Conservation (phyloP, 2,888 invertebrate genomes). For the Ochlodes sylvanus region DNA sequence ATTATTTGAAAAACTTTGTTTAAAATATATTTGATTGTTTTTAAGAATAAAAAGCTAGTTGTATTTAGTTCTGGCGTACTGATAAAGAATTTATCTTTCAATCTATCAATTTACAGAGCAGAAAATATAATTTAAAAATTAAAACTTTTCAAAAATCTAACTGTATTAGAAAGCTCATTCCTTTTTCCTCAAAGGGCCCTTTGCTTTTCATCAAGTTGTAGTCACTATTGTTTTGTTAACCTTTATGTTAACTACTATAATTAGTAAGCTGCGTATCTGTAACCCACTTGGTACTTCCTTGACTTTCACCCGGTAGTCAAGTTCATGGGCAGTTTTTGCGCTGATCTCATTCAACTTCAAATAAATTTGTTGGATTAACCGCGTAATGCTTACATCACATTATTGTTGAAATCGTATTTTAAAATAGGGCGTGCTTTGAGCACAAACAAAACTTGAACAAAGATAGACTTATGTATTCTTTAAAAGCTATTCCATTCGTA, state of each 20-base stretch:
- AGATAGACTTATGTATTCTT: too few species aligned
- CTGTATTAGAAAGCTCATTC: too few species aligned
- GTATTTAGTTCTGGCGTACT: too few species aligned
- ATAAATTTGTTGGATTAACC: slow-evolving; percentile 1
- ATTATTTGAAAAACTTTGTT: too few species aligned
- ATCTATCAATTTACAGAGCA: too few species aligned
- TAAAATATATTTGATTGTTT: too few species aligned
- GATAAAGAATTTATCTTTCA: too few species aligned
- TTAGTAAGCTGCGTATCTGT: slow-evolving; percentile 11
- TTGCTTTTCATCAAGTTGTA: neutral
- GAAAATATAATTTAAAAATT: too few species aligned
- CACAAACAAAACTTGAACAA: too few species aligned
- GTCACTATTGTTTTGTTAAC: neutral
- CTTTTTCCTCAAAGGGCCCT: neutral
- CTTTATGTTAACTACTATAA: slow-evolving; percentile 12
- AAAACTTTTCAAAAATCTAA: too few species aligned
- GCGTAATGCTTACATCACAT: slow-evolving; percentile 21
- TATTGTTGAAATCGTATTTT: neutral
- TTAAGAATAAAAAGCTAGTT: too few species aligned
- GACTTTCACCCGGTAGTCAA: slow-evolving; percentile 31
- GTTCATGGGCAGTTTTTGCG: slow-evolving; percentile 24
- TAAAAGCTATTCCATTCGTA: neutral
- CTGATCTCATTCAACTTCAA: neutral
- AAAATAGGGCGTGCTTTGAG: neutral
- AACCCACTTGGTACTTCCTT: slow-evolving; percentile 29